Evolutionary conservation across 30 jellyfish, hydroid and myxozoan genomes (phyloP).

Genomic region (Nemopilema nomurai): DNA sequence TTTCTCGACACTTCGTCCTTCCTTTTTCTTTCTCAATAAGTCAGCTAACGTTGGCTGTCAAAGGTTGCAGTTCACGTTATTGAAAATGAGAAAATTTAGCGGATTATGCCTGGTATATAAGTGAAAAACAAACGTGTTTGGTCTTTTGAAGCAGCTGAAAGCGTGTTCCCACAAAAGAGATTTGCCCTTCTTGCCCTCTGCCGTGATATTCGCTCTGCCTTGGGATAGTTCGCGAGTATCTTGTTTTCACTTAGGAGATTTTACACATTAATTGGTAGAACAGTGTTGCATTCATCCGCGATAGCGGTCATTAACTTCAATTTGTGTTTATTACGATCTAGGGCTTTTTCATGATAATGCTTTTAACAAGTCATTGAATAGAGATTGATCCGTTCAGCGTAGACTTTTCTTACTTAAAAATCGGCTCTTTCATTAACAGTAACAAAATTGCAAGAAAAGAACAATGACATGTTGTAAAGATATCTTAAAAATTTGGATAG

Average conservation of each 20-base stretch:
- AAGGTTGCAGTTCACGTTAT: too few relatives aligned
- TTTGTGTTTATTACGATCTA: background rate
- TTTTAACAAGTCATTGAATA: background rate
- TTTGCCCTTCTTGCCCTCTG: background rate
- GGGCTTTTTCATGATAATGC: slow-evolving; percentile 1
- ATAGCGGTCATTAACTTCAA: background rate
- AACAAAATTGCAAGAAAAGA: slow-evolving; percentile 14
- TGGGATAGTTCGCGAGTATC: background rate
- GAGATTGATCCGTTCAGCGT: slow-evolving; percentile 34
- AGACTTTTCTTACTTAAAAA: slow-evolving; percentile 20
- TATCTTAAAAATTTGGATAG: slow-evolving; percentile 46
- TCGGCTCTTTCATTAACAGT: slow-evolving; percentile 27
- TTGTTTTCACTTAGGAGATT: background rate
- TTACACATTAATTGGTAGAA: background rate
- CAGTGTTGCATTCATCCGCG: background rate
- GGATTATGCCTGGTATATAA: background rate
- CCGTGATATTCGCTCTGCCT: background rate
- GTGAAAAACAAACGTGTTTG: background rate
- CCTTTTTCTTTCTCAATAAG: too few relatives aligned
- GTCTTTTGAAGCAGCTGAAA: background rate
- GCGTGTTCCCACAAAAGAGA: too few relatives aligned
- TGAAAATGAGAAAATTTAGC: background rate
- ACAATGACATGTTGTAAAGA: slow-evolving; percentile 22
- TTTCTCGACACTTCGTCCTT: too few relatives aligned
- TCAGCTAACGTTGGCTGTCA: too few relatives aligned